Evolutionary conservation across 2,113 vertebrate species (phyloP).

Genomic region (Pseudolaguvia tuberculata): DNA sequence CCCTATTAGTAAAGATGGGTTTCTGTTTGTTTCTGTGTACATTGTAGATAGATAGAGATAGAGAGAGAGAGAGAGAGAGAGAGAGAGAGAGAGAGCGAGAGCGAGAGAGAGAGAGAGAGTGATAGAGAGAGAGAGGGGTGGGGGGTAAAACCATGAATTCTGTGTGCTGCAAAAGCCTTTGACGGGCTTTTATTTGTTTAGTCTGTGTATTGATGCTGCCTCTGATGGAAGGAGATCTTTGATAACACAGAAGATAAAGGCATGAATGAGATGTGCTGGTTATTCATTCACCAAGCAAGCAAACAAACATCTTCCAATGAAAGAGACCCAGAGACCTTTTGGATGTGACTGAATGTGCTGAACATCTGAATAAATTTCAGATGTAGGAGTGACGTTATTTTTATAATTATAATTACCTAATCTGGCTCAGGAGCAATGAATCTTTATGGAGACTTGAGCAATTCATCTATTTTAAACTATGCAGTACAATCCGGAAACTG

Average conservation of each 20-base stretch:
- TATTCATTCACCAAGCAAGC: neutral
- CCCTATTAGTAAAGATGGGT: neutral
- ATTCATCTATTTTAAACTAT: no score
- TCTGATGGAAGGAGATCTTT: constrained; percentile 3
- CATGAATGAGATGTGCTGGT: neutral
- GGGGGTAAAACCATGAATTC: neutral
- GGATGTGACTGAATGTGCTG: constrained; percentile 2
- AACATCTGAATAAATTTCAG: constrained; percentile 1
- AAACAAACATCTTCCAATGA: constrained; percentile 31
- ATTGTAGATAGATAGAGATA: neutral
- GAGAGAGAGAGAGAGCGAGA: no score
- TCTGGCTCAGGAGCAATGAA: no score
- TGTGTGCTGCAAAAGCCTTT: neutral
- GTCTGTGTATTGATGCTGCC: neutral
- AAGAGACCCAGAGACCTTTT: neutral
- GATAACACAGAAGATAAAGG: constrained; percentile 12
- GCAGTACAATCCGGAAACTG: no score
- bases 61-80: no score
- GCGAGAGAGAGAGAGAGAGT: no score
- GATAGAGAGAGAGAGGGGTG: neutral
- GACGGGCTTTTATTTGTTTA: constrained; percentile 11
- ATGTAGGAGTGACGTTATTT: neutral
- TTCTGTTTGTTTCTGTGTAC: neutral
- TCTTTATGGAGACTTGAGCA: no score
- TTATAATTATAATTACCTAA: no score